phyloP scores from a whole-genome alignment of 2,797 vertebrate species.

The Lophotriccus pileatus region DNA sequence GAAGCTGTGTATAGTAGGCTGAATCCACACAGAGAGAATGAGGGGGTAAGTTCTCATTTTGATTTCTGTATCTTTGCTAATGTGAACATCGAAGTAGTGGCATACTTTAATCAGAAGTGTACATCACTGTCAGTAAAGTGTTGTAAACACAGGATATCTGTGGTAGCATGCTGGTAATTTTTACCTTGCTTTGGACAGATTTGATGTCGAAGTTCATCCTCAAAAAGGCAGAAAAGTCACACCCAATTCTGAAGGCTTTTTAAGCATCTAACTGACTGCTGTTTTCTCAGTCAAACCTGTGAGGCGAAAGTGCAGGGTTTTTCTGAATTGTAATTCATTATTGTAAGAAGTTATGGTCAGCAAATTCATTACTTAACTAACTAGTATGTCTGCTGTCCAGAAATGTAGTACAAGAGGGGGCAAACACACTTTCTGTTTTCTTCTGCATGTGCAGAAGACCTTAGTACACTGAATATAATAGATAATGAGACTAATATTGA shows the following conservation, averaged over 20 bases:
- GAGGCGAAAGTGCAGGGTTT: neutral
- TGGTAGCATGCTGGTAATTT: neutral
- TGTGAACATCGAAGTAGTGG: neutral
- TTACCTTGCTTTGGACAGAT: neutral
- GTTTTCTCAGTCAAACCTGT: neutral
- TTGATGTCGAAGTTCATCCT: neutral
- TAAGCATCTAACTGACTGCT: neutral
- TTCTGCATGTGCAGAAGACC: neutral
- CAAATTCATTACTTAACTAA: neutral
- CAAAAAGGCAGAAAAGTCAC: neutral
- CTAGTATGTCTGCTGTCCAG: neutral
- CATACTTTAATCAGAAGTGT: neutral
- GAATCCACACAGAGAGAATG: conserved; percentile 95
- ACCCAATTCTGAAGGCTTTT: neutral
- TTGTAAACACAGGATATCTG: neutral
- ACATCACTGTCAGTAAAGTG: neutral
- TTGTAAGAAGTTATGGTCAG: neutral
- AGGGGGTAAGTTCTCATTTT: conserved; percentile 88
- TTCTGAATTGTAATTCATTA: neutral
- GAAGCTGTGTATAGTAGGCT: conserved; percentile 97
- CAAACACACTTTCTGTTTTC: neutral
- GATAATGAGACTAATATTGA: neutral
- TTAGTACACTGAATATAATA: neutral
- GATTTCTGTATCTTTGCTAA: conserved; percentile 13
- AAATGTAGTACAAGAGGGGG: neutral